Evolutionary conservation across 2,888 invertebrate species (phyloP).

Genomic region (Apotomis capreana): DNA sequence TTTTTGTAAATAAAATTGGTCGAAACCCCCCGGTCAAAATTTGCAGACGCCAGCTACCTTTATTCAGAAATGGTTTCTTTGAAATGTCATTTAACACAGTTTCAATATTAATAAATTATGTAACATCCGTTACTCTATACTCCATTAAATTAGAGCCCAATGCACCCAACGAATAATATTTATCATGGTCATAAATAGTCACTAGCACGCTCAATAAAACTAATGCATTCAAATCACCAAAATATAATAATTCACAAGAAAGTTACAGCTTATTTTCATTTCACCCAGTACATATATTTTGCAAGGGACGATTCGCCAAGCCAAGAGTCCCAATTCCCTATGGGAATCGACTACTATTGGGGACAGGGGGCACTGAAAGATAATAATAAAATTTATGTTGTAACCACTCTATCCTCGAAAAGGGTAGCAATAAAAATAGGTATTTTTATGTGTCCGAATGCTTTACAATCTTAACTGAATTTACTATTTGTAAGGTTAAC

Average conservation of each 20-base stretch:
- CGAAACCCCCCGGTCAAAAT: too few relatives aligned
- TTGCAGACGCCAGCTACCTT: too few relatives aligned
- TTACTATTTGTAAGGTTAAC: slow-evolving; percentile 23
- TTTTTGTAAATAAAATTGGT: too few relatives aligned
- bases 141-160: too few relatives aligned
- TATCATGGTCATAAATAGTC: neutral
- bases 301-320: neutral
- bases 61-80: too few relatives aligned
- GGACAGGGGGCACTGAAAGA: slow-evolving; percentile 7
- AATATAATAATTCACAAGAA: slow-evolving; percentile 8
- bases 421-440: slow-evolving; percentile 33
- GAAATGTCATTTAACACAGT: too few relatives aligned
- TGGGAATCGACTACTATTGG: slow-evolving; percentile 9
- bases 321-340: slow-evolving; percentile 3
- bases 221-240: neutral
- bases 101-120: too few relatives aligned
- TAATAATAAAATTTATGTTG: slow-evolving; percentile 30
- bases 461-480: slow-evolving; percentile 28
- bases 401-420: slow-evolving; percentile 20
- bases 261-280: slow-evolving; percentile 26
- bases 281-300: slow-evolving; percentile 29
- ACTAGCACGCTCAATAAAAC: neutral
- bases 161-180: neutral
- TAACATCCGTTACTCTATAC: too few relatives aligned
- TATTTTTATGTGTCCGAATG: slow-evolving; percentile 19